phyloP scores from a whole-genome alignment of 2,113 vertebrate species.

The Amblyopsis rosae region DNA sequence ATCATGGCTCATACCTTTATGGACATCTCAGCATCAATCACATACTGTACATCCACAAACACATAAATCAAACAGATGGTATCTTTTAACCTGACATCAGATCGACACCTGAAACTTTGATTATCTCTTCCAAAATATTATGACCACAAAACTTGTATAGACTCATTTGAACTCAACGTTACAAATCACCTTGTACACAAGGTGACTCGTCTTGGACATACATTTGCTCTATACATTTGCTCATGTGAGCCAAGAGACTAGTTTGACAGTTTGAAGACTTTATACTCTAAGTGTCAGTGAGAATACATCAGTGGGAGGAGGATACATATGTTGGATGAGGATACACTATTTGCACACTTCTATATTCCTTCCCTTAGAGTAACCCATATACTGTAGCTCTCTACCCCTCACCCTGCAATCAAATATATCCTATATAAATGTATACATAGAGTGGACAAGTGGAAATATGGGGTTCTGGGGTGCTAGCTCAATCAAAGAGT shows the following conservation, averaged over 20 bases:
- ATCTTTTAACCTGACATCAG: constrained; percentile 51
- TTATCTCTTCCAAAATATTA: constrained; percentile 40
- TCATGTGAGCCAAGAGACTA: too few species aligned
- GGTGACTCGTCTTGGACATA: constrained; percentile 17
- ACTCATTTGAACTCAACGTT: constrained; percentile 17
- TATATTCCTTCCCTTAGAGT: too few species aligned
- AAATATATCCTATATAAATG: neutral
- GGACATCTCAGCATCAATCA: constrained; percentile 51
- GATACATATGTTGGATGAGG: too few species aligned
- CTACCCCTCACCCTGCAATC: neutral
- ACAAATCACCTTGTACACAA: constrained; percentile 30
- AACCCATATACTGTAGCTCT: too few species aligned
- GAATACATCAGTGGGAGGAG: too few species aligned
- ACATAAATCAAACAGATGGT: constrained; percentile 46
- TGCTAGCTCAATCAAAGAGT: neutral
- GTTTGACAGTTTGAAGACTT: too few species aligned
- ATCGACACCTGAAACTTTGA: constrained; percentile 45
- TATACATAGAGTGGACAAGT: neutral
- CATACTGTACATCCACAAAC: constrained; percentile 22
- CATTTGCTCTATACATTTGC: too few species aligned
- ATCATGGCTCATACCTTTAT: constrained; percentile 28
- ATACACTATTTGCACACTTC: too few species aligned
- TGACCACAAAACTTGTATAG: neutral
- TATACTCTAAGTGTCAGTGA: too few species aligned
- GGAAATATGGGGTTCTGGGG: neutral